Evolutionary conservation across 2,113 vertebrate species (phyloP).

Genomic region (Larimichthys crocea): DNA sequence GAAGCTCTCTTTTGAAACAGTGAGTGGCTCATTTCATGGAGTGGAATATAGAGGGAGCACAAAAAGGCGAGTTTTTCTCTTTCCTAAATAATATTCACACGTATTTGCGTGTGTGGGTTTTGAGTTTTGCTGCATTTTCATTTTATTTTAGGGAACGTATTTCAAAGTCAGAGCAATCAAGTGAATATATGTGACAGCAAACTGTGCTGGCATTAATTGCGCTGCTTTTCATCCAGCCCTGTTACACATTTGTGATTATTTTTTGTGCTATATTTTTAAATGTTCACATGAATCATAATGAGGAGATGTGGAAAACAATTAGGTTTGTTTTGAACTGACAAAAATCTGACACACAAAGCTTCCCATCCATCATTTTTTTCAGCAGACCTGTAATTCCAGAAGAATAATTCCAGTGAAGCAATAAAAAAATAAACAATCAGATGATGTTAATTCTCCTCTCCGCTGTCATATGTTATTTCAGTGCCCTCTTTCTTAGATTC

Average conservation of each 20-base stretch:
- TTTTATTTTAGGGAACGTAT: conserved; percentile 37
- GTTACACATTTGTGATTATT: neutral
- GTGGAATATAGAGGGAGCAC: conserved; percentile 28
- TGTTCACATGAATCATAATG: neutral
- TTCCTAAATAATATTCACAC: conserved; percentile 49
- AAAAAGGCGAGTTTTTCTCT: conserved; percentile 40
- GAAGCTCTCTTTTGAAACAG: conserved; percentile 10
- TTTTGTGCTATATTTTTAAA: neutral
- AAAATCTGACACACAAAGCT: conserved; percentile 8
- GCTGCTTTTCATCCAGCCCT: neutral
- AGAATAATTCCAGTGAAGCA: neutral
- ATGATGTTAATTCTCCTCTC: conserved; percentile 19
- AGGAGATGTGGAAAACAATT: neutral
- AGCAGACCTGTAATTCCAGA: conserved; percentile 18
- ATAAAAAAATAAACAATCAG: conserved; percentile 26
- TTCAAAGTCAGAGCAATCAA: conserved; percentile 27
- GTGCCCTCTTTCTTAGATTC: conserved; percentile 23
- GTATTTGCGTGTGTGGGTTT: conserved; percentile 55
- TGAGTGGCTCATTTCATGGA: conserved; percentile 59
- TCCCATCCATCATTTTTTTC: neutral
- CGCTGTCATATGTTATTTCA: conserved; percentile 37
- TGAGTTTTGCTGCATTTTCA: conserved; percentile 22
- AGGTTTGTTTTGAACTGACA: neutral
- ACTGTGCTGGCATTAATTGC: neutral
- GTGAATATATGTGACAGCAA: neutral